Conservation (phyloP, 2,888 invertebrate species). For the Harpagoxenus sublaevis region DNA sequence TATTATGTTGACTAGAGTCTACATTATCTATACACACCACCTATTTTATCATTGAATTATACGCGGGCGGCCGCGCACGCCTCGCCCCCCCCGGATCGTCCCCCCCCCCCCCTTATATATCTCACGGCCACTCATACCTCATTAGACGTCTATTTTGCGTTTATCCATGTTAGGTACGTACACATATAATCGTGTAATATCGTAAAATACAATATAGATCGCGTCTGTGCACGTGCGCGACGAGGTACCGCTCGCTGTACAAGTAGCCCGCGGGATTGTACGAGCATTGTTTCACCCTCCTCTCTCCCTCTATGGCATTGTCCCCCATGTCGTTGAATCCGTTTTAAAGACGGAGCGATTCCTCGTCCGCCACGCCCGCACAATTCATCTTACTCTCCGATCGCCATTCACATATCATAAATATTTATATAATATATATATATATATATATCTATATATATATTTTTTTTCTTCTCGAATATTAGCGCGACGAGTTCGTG, state of each 20-base stretch:
- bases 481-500: conserved; percentile 41
- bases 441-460: conserved; percentile 73
- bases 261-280: not conserved
- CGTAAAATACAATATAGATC: conserved; percentile 71
- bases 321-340: not conserved
- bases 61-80: conserved; percentile 46
- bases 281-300: not conserved
- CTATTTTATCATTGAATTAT: conserved; percentile 72
- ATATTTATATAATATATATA: conserved; percentile 74
- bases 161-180: conserved; percentile 69
- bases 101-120: not conserved
- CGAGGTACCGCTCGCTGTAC: conserved; percentile 59
- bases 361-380: conserved; percentile 57
- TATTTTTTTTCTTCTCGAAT: conserved; percentile 25
- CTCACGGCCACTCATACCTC: conserved; percentile 61
- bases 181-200: conserved; percentile 69
- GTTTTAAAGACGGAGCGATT: conserved; percentile 44
- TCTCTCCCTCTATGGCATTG: conserved; percentile 26
- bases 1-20: conserved; percentile 83
- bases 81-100: not conserved
- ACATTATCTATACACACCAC: conserved; percentile 79
- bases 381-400: conserved; percentile 46
- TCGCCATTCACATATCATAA: conserved; percentile 64
- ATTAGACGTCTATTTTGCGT: conserved; percentile 50
- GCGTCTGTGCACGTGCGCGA: conserved; percentile 35